Percentiles rank a stretch among this genome's conserved stretches.
Evolutionary conservation across 2,113 vertebrate species (phyloP).

Genomic region (Varanus komodoensis): DNA sequence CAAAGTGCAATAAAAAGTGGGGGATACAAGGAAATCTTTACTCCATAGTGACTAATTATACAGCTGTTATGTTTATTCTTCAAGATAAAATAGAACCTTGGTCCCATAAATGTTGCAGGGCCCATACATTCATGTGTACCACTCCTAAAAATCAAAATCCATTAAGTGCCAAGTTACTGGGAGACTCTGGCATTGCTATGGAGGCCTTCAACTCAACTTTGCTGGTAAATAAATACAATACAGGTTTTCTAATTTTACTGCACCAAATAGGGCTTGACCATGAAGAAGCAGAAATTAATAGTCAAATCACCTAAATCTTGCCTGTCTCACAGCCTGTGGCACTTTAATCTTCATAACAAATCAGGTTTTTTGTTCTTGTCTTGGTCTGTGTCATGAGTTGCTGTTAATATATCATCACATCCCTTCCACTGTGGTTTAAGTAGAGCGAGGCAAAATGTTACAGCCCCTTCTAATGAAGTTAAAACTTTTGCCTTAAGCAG

Average conservation of each 20-base stretch:
- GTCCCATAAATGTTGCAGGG: background rate
- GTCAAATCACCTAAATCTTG: background rate
- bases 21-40: slow-evolving; percentile 41
- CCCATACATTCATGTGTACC: background rate
- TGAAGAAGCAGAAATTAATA: background rate
- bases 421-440: background rate
- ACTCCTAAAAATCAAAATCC: background rate
- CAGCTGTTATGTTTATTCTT: slow-evolving; percentile 17
- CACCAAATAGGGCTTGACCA: background rate
- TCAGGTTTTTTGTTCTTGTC: background rate
- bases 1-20: slow-evolving; percentile 57
- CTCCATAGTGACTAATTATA: slow-evolving; percentile 29
- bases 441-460: background rate
- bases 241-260: background rate
- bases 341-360: background rate
- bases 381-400: background rate
- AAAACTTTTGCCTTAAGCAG: background rate
- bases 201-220: background rate
- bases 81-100: background rate
- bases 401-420: background rate
- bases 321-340: background rate
- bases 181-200: background rate
- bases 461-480: no score
- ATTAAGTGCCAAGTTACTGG: background rate
- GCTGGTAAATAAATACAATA: background rate